phyloP scores from a whole-genome alignment of 2,888 invertebrate genomes.

The Stictocephala bisonia region DNA sequence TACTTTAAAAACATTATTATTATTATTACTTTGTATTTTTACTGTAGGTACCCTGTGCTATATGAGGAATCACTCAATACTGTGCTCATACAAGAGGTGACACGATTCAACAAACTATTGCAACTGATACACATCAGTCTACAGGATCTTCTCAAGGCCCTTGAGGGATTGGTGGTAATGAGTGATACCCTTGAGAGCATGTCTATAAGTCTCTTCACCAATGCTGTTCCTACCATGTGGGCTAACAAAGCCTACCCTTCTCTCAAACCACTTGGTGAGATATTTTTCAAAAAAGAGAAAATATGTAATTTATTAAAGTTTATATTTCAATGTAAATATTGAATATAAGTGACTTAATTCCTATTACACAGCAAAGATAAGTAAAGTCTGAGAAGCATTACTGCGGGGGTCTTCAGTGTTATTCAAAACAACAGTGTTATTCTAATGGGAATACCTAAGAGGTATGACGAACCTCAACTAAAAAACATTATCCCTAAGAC shows the following conservation, averaged over 20 bases:
- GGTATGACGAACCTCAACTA: too few species aligned
- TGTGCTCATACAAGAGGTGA: slow-evolving; percentile 87
- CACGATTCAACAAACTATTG: slow-evolving; percentile 79
- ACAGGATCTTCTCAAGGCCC: slow-evolving; percentile 71
- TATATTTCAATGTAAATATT: too few species aligned
- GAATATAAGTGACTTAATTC: too few species aligned
- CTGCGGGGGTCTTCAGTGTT: too few species aligned
- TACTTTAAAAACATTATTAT: neutral
- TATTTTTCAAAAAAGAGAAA: too few species aligned
- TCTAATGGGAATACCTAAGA: too few species aligned
- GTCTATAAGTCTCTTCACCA: slow-evolving; percentile 73
- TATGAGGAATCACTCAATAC: slow-evolving; percentile 92
- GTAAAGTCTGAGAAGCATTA: too few species aligned
- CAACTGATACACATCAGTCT: slow-evolving; percentile 69
- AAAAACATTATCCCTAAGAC: too few species aligned
- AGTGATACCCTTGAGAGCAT: slow-evolving; percentile 79
- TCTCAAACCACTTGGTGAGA: slow-evolving; percentile 75
- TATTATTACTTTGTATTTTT: neutral
- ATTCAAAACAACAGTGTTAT: too few species aligned
- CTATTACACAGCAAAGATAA: too few species aligned
- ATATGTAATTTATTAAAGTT: too few species aligned
- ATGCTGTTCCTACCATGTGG: slow-evolving; percentile 79
- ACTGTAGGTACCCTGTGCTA: slow-evolving; percentile 78
- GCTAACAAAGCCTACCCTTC: slow-evolving; percentile 76
- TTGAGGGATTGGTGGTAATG: slow-evolving; percentile 85